Conservation (phyloP, 2,113 vertebrate species). For the Cheilinus undulatus region DNA sequence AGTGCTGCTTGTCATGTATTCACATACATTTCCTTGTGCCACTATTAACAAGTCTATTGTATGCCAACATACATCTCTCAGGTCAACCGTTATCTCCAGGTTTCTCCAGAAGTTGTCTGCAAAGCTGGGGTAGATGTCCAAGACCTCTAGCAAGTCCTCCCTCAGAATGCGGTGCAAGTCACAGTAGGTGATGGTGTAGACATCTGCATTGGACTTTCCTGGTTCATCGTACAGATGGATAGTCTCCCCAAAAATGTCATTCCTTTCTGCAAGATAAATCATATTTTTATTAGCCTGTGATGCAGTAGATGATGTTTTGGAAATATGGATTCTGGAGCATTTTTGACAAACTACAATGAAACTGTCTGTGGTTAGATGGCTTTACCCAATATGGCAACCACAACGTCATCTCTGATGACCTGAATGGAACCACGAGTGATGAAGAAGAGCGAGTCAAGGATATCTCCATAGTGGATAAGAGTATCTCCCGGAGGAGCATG, state of each 20-base stretch:
- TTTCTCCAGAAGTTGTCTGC: slow-evolving; percentile 96
- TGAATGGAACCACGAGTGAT: slow-evolving; percentile 95
- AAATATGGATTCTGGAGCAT: background rate
- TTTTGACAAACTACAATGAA: background rate
- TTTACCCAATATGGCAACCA: slow-evolving; percentile 92
- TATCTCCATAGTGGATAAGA: slow-evolving; percentile 92
- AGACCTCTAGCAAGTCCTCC: slow-evolving; percentile 93
- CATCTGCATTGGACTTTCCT: slow-evolving; percentile 91
- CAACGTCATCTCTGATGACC: slow-evolving; percentile 90
- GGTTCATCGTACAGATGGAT: slow-evolving; percentile 91
- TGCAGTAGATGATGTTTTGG: background rate
- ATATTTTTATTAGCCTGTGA: background rate
- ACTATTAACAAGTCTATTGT: background rate
- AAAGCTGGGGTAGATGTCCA: slow-evolving; percentile 94
- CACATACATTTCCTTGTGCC: background rate
- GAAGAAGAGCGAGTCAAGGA: slow-evolving; percentile 94
- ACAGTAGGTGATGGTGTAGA: slow-evolving; percentile 93
- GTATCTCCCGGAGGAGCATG: slow-evolving; percentile 95
- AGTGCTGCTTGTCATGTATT: background rate
- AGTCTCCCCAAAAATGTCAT: slow-evolving; percentile 94
- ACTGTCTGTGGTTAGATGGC: background rate
- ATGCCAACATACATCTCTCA: slow-evolving; percentile 90
- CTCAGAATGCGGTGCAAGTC: slow-evolving; percentile 95
- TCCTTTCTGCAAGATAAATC: slow-evolving; percentile 87
- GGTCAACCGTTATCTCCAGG: slow-evolving; percentile 94